Conservation (phyloP, 2,888 invertebrate genomes). For the Lottia scabra region DNA sequence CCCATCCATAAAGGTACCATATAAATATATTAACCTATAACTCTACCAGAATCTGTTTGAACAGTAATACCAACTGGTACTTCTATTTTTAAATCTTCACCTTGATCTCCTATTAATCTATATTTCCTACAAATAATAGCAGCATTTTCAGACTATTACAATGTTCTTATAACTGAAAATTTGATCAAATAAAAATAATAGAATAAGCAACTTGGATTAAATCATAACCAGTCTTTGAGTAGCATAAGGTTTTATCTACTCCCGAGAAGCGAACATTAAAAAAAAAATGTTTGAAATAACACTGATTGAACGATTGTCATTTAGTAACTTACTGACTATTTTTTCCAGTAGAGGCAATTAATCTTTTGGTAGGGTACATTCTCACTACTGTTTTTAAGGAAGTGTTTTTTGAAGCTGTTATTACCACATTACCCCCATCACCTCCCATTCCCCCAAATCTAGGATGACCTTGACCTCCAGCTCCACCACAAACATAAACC, state of each 20-base stretch:
- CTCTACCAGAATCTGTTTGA: slow-evolving; percentile 76
- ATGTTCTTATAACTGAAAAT: too few species aligned
- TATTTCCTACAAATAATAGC: slow-evolving; percentile 37
- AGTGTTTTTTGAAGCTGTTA: slow-evolving; percentile 67
- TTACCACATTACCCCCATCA: slow-evolving; percentile 87
- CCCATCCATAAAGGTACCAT: too few species aligned
- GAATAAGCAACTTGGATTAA: too few species aligned
- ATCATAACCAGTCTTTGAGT: too few species aligned
- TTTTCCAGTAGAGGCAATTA: slow-evolving; percentile 79
- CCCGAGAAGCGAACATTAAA: too few species aligned
- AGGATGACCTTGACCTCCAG: slow-evolving; percentile 83
- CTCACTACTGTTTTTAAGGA: slow-evolving; percentile 64
- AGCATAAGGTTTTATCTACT: too few species aligned
- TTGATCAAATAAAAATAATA: too few species aligned
- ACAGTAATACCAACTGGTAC: slow-evolving; percentile 87
- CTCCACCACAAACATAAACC: slow-evolving; percentile 84
- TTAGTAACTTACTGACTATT: slow-evolving; percentile 76
- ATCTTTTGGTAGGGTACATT: slow-evolving; percentile 74
- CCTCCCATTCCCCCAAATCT: slow-evolving; percentile 91
- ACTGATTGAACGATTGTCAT: too few species aligned
- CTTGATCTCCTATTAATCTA: slow-evolving; percentile 76
- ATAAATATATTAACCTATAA: slow-evolving; percentile 72
- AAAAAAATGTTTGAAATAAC: too few species aligned
- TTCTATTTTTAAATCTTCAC: slow-evolving; percentile 78
- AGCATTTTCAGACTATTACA: too few species aligned